These are phyloP conservation scores for Macrophya annulata DNA, from an alignment of 2,888 invertebrate species.

Conservation along the genomic window DNA sequence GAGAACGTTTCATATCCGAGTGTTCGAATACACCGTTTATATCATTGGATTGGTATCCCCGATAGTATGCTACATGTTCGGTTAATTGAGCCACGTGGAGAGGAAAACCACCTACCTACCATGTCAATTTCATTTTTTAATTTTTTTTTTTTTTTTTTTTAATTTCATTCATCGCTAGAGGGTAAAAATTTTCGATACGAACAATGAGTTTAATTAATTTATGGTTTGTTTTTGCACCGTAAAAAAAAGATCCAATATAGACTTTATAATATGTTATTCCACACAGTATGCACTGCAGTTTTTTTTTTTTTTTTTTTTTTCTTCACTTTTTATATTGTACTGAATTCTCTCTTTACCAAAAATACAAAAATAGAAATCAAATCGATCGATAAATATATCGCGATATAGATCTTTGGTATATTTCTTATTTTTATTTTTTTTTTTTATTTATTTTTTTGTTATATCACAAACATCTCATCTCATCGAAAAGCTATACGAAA, in stretches of 20 bases:
- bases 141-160: background rate
- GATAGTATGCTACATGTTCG: background rate
- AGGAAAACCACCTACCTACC: background rate
- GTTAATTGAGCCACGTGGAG: slow-evolving; percentile 15
- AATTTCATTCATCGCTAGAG: background rate
- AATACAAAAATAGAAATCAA: background rate
- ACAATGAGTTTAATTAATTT: slow-evolving; percentile 8
- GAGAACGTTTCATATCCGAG: slow-evolving; percentile 7
- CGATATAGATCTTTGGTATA: background rate
- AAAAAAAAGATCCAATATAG: background rate
- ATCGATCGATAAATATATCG: background rate
- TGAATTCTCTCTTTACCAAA: background rate
- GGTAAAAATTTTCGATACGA: background rate
- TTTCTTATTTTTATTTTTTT: background rate
- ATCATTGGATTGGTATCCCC: slow-evolving; percentile 8
- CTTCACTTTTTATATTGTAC: background rate
- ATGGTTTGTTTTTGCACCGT: background rate
- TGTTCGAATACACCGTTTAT: background rate
- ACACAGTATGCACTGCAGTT: background rate
- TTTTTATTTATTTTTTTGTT: background rate
- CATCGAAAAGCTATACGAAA: background rate
- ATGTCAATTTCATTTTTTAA: background rate
- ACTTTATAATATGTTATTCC: background rate
- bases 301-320: background rate
- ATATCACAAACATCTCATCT: background rate